Evolutionary conservation across 2,113 vertebrate genomes (phyloP).

Genomic region (Romanogobio albipinnatus): DNA sequence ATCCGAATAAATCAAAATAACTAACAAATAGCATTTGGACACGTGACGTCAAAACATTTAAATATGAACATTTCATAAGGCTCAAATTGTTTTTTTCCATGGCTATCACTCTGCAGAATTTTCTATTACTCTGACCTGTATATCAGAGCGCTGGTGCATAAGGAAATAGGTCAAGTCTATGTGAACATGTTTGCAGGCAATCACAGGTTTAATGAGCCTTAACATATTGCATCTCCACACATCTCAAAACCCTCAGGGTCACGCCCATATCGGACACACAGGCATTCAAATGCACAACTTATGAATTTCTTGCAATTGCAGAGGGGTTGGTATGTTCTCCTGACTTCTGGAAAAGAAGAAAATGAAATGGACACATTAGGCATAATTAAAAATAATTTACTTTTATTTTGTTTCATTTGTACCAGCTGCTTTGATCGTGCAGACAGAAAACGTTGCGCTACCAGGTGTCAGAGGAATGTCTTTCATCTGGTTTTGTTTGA

Average conservation of each 20-base stretch:
- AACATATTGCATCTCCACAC: not conserved
- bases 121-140: slow-evolving; percentile 22
- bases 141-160: slow-evolving; percentile 19
- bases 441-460: slow-evolving; percentile 47
- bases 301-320: not conserved
- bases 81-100: not conserved
- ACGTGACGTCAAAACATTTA: not conserved
- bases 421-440: slow-evolving; percentile 61
- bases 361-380: not conserved
- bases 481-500: not conserved
- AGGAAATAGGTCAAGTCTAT: slow-evolving; percentile 29
- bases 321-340: not conserved
- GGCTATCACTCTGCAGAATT: not conserved
- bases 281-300: not conserved
- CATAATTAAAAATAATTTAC: slow-evolving; percentile 74
- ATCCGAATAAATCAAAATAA: not conserved
- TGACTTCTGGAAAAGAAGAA: not conserved
- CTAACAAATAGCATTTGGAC: not conserved
- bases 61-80: not conserved
- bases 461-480: slow-evolving; percentile 25
- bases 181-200: slow-evolving; percentile 29
- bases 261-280: not conserved
- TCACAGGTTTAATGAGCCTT: slow-evolving; percentile 33
- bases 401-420: slow-evolving; percentile 65
- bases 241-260: slow-evolving; percentile 10